Percentiles rank a stretch among this genome's conserved stretches.
Conservation (phyloP, 1,140 invertebrate species). For the Pomacea maculata region DNA sequence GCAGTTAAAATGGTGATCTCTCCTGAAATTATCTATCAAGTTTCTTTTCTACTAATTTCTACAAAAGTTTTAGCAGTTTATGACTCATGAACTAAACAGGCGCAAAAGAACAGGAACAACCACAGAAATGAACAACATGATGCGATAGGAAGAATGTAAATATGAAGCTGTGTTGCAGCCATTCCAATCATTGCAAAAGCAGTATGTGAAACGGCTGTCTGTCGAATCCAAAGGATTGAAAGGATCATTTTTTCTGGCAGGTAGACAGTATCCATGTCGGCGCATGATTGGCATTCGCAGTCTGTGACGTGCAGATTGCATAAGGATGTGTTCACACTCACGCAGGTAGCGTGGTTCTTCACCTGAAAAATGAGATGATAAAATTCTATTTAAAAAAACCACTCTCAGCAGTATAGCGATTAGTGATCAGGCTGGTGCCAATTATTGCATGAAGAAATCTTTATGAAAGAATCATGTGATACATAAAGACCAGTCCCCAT, state of each 20-base stretch:
- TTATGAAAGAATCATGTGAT: not conserved
- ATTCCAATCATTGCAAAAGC: conserved; percentile 64
- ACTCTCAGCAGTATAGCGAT: not conserved
- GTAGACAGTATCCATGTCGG: conserved; percentile 61
- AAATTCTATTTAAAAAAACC: not conserved
- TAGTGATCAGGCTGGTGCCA: not conserved
- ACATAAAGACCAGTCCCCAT: not conserved
- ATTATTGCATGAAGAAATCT: not conserved
- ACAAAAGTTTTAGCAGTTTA: not conserved
- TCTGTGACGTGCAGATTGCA: conserved; percentile 53
- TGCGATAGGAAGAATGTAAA: not conserved
- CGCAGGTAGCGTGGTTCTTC: conserved; percentile 52
- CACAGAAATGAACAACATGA: conserved; percentile 8
- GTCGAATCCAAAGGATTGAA: conserved; percentile 43
- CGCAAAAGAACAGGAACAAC: conserved; percentile 8
- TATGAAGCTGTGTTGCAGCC: conserved; percentile 57
- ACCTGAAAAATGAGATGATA: conserved; percentile 38
- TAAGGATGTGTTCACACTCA: conserved; percentile 58
- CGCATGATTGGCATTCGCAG: conserved; percentile 59
- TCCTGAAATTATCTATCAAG: not conserved
- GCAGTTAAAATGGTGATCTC: not conserved
- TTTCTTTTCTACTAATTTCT: not conserved
- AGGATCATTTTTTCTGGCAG: conserved; percentile 58
- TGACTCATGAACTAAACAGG: not conserved
- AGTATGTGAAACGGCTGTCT: conserved; percentile 52